Conservation (phyloP, 2,797 vertebrate species). For the Onychomys arenicola region DNA sequence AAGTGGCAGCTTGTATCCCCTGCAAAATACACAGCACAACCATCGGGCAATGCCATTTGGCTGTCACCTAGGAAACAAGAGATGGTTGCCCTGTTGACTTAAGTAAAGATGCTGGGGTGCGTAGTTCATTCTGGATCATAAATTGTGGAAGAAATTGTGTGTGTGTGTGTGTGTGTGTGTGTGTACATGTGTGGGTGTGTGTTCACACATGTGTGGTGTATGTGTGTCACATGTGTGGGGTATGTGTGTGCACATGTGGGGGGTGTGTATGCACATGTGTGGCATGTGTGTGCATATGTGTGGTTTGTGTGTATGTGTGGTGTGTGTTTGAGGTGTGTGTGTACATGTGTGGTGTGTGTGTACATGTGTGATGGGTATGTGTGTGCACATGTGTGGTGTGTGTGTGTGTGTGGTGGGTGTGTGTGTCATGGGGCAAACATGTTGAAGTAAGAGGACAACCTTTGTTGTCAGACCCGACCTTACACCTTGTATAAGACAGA, state of each 20-base stretch:
- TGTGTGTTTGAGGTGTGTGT: neutral
- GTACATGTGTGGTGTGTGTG: neutral
- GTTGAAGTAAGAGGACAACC: neutral
- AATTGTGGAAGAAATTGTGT: neutral
- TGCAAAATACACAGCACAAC: neutral
- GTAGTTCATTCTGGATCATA: neutral
- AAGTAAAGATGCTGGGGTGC: neutral
- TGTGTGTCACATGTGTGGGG: no score
- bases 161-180: neutral
- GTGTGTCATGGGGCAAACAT: no score
- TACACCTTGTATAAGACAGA: neutral
- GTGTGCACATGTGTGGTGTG: neutral
- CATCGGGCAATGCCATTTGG: neutral
- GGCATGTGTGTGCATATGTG: neutral
- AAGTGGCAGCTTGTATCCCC: conserved; percentile 49
- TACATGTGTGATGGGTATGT: neutral
- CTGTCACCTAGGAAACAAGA: neutral
- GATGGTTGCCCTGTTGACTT: neutral
- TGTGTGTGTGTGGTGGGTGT: neutral
- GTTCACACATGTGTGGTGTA: neutral
- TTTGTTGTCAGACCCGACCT: neutral
- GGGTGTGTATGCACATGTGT: no score
- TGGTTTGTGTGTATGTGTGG: neutral
- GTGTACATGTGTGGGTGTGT: neutral
- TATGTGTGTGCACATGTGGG: neutral